phyloP scores from a whole-genome alignment of 2,113 vertebrate species.

The Tachysurus fulvidraco region DNA sequence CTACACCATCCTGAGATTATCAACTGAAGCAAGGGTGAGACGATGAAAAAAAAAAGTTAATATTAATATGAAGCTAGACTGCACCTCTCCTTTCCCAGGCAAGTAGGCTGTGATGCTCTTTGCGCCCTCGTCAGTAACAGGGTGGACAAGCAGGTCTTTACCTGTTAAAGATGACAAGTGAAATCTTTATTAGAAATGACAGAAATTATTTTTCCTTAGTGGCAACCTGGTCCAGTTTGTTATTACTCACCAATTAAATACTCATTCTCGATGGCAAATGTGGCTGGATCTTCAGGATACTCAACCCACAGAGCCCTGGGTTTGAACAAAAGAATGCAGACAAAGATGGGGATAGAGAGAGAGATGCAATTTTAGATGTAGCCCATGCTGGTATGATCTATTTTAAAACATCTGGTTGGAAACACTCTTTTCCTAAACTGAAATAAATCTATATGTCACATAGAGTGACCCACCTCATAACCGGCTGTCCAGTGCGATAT shows the following conservation, averaged over 20 bases:
- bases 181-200: neutral
- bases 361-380: neutral
- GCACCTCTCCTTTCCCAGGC: constrained; percentile 84
- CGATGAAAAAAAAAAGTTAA: neutral
- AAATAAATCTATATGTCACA: neutral
- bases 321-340: constrained; percentile 24
- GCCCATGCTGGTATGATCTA: neutral
- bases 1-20: neutral
- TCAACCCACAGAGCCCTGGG: constrained; percentile 85
- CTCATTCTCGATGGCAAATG: constrained; percentile 83
- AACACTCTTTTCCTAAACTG: too few species aligned
- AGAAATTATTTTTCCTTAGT: neutral
- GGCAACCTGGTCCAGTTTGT: neutral
- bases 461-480: constrained; percentile 80
- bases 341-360: neutral
- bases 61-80: neutral
- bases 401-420: too few species aligned
- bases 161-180: constrained; percentile 66
- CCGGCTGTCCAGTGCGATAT: constrained; percentile 75
- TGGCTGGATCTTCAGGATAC: constrained; percentile 78
- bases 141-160: constrained; percentile 82
- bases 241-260: constrained; percentile 83
- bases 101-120: constrained; percentile 83
- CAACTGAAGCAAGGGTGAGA: neutral
- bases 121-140: constrained; percentile 83